These are phyloP conservation scores for Napeogenes inachia DNA, from an alignment of 2,888 invertebrate genomes.

Conservation along the genomic window DNA sequence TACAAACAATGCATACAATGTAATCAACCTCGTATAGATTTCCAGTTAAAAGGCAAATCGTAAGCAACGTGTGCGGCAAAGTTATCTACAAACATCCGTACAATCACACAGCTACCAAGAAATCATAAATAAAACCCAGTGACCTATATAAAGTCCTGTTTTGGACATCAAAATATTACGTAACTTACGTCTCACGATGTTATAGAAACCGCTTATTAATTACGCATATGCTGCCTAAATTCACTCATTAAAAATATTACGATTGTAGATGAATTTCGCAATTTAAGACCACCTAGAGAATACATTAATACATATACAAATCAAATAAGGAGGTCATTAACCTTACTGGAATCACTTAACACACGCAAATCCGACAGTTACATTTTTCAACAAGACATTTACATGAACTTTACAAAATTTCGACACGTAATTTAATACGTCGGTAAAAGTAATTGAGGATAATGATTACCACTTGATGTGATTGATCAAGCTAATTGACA, in stretches of 20 bases:
- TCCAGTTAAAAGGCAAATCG: slow-evolving; percentile 45
- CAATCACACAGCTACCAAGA: slow-evolving; percentile 62
- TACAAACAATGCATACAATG: slow-evolving; percentile 47
- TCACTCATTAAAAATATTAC: neutral
- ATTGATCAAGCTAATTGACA: slow-evolving; percentile 31
- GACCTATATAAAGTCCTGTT: slow-evolving; percentile 64
- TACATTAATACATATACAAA: too few relatives aligned
- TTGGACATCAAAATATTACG: slow-evolving; percentile 63
- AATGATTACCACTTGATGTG: slow-evolving; percentile 38
- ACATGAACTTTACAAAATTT: slow-evolving; percentile 43
- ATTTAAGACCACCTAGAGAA: too few relatives aligned
- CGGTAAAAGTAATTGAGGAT: slow-evolving; percentile 36
- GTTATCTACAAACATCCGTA: slow-evolving; percentile 63
- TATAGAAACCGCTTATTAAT: slow-evolving; percentile 35
- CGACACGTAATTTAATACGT: slow-evolving; percentile 33
- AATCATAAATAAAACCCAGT: slow-evolving; percentile 62
- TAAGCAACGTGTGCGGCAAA: slow-evolving; percentile 44
- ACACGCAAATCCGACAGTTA: neutral
- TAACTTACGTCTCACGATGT: slow-evolving; percentile 49
- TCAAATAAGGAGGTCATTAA: too few relatives aligned
- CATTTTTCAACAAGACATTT: slow-evolving; percentile 38
- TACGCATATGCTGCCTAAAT: slow-evolving; percentile 1
- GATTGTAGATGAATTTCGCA: too few relatives aligned
- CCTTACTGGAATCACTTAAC: neutral
- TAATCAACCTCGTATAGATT: slow-evolving; percentile 48